phyloP scores from a whole-genome alignment of 2,113 vertebrate species.

The Himantopus leucocephalus region DNA sequence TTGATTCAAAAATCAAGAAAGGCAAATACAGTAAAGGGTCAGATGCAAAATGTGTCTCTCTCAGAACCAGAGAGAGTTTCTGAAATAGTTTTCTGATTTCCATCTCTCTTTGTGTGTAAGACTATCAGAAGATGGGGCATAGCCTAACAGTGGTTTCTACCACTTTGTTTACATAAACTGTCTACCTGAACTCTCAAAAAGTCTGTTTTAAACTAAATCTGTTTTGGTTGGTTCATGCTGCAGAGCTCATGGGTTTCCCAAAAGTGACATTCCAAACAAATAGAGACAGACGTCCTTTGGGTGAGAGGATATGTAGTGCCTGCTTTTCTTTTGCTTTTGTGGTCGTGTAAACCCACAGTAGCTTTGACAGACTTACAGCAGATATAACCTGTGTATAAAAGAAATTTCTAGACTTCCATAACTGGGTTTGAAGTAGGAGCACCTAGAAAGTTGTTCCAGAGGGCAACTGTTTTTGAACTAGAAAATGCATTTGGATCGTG shows the following conservation, averaged over 20 bases:
- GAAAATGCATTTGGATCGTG: not conserved
- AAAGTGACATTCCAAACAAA: not conserved
- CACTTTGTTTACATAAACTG: not conserved
- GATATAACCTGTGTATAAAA: not conserved
- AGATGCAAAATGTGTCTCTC: not conserved
- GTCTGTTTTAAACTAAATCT: not conserved
- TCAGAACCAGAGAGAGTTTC: not conserved
- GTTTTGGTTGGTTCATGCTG: not conserved
- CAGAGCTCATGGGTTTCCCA: not conserved
- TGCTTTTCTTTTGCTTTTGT: not conserved
- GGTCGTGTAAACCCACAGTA: not conserved
- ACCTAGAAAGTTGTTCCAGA: not conserved
- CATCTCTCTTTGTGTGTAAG: not conserved
- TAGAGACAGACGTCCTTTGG: not conserved
- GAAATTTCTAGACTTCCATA: not conserved
- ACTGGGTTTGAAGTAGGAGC: not conserved
- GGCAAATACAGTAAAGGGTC: not conserved
- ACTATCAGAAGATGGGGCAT: not conserved
- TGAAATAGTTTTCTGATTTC: not conserved
- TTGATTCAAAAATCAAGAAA: slow-evolving; percentile 10
- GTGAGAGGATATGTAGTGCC: not conserved
- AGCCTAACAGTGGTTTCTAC: not conserved
- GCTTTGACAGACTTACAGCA: not conserved
- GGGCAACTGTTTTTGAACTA: not conserved
- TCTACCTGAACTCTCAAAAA: not conserved